Base-by-base conservation (phyloP, 1,140 invertebrate species). In the Geopemphigus sp. region DNA sequence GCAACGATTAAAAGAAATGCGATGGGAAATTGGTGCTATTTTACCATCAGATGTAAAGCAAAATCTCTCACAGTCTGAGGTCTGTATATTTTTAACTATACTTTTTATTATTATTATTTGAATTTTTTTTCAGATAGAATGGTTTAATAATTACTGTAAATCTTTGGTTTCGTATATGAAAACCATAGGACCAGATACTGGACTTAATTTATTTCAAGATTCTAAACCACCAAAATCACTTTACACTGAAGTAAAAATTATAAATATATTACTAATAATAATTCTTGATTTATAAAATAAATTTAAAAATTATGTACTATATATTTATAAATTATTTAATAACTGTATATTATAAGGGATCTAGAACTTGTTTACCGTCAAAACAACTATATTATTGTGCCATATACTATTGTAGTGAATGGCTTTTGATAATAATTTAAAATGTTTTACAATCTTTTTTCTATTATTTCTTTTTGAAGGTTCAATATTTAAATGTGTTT, bases 11-110 rank as follows among this genome's bases (percentile, higher is more conserved):
- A 89, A 91, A 82, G 89, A 93, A 63, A 89, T 97, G 85, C 87
- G 96, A 70, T 98, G 96, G 96, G 93, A 97, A 84, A 93, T 98
- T 85, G 96, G 96, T 5, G 92, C 93, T 80, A 91, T 97, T 56
- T 85, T 98, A 80, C 96, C 96, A 5, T 84, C 88, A 0, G 95
- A 97, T 84, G 90, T 97, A 0, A 92, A 92, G 84, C 87, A 90
- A 47, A 91, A 94, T 82, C 86, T 98, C 22, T 92, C 92, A 82
- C 90, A 93, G 83, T 88, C 91, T 5, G 96, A 98, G 87, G 87
- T 89, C 83, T 81, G 59, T 80, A 32, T 63, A 1, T 10, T 26
- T 29, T 68, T 24, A 56, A 39, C 26, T 56, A 80, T 70, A 8
- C 0, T 50, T 50, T 14, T 80, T 66, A 53, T 39, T 47, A 50